Evolutionary conservation across 2,797 vertebrate genomes (phyloP).

Genomic region (Amphiprion clarkii): DNA sequence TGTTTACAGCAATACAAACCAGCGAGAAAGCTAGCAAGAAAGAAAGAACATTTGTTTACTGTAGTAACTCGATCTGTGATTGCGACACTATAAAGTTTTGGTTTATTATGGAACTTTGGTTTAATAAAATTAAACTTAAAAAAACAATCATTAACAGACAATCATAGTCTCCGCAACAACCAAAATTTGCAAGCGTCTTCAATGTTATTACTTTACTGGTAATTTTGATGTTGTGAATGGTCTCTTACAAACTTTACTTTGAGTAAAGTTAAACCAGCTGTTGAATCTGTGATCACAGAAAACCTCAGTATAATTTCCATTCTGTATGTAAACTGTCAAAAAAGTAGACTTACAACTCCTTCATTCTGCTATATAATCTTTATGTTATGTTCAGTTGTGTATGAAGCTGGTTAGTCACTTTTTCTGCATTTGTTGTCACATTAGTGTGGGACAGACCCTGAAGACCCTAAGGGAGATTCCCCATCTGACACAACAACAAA

Average conservation of each 20-base stretch:
- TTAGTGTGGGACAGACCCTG: slow-evolving; percentile 47
- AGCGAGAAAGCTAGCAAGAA: slow-evolving; percentile 16
- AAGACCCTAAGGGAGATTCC: slow-evolving; percentile 58
- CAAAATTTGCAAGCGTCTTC: slow-evolving; percentile 19
- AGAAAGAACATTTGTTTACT: slow-evolving; percentile 7
- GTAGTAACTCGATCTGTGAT: slow-evolving; percentile 10
- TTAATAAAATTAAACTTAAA: slow-evolving; percentile 10
- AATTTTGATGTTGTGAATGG: background rate
- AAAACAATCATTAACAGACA: background rate
- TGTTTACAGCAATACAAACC: slow-evolving; percentile 64
- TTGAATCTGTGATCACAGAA: slow-evolving; percentile 16
- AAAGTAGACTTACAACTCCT: background rate
- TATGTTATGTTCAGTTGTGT: slow-evolving; percentile 25
- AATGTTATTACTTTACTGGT: background rate
- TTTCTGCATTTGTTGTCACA: slow-evolving; percentile 57
- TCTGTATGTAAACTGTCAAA: slow-evolving; percentile 27
- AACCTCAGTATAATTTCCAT: slow-evolving; percentile 36
- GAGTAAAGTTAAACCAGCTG: slow-evolving; percentile 10
- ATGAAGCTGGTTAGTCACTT: slow-evolving; percentile 28
- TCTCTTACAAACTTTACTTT: slow-evolving; percentile 16
- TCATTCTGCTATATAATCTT: slow-evolving; percentile 25
- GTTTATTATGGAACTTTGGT: slow-evolving; percentile 11
- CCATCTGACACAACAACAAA: slow-evolving; percentile 41
- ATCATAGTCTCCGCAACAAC: background rate
- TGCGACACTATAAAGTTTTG: slow-evolving; percentile 3